phyloP scores from a whole-genome alignment of 1,140 invertebrate genomes.

The Monochamus saltuarius region DNA sequence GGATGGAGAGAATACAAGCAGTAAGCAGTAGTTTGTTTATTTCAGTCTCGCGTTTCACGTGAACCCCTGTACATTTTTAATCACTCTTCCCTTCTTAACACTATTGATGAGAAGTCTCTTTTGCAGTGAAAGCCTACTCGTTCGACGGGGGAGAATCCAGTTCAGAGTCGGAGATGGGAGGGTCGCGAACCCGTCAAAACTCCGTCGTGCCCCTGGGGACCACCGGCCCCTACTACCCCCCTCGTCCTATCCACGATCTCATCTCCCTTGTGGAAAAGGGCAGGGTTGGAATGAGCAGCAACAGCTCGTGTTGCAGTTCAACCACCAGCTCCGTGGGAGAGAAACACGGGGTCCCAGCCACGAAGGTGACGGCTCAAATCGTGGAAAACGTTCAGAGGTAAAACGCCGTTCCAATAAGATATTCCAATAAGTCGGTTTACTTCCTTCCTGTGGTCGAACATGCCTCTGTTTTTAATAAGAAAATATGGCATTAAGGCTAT shows the following conservation, averaged over 20 bases:
- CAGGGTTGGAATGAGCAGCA: conserved; percentile 53
- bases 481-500: no score
- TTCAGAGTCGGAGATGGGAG: conserved; percentile 72
- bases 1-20: no score
- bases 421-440: no score
- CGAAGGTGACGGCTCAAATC: conserved; percentile 45
- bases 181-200: conserved; percentile 54
- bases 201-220: conserved; percentile 22
- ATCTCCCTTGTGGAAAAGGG: conserved; percentile 62
- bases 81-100: no score
- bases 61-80: no score
- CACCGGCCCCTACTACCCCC: conserved; percentile 20
- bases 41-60: no score
- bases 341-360: conserved; percentile 37
- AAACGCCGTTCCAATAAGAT: no score
- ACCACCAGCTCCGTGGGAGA: conserved; percentile 50
- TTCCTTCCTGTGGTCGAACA: no score
- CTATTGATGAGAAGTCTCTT: not conserved
- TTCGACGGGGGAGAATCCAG: conserved; percentile 56
- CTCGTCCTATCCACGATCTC: conserved; percentile 52
- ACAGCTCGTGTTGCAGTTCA: conserved; percentile 50
- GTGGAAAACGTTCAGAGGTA: conserved; percentile 38
- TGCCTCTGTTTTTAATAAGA: no score
- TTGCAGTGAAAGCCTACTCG: conserved; percentile 60
- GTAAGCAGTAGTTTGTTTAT: no score